Evolutionary conservation across 92 coral and sea anemone genomes (phyloP), one percentile per base, ranked within the genome.

Genomic region (Porites lobata): DNA sequence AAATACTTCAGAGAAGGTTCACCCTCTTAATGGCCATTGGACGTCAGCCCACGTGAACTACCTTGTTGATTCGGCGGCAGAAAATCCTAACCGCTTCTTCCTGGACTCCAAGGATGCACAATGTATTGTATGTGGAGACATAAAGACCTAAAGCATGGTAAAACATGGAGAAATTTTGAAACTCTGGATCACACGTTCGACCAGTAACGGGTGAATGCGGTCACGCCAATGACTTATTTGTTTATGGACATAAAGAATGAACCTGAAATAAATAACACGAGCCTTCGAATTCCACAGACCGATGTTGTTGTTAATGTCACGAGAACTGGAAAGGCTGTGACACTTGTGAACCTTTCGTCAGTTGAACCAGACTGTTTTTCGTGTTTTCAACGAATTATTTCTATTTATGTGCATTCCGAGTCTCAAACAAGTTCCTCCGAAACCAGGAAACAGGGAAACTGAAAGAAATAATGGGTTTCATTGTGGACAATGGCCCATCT

Each of bases 191-290:
- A 90, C 68, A 80, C 91, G 75, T 93, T 92, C 84, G 77, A 38
- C 67, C 58, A 87, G 56, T 65, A 84, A 9, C 86, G 86, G 3
- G 51, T 38, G 56, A 94, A 85, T 78, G 80, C 93, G 22, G 84
- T 94, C 43, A 91, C 92, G 2, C 94, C 93, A 1, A 91, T 91
- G 96, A 94, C 91, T 13, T 93, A 94, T 64, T 91, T 91, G 13
- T 91, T 91, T 59, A 24, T 94, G 81, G 24, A 22, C 24, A 0
- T 22, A 22, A 22, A 22, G 24, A 22, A 22, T 22, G 89, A 87
- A 66, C 83, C 93, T 12, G 85, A 50, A 29, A 10, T 51, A 62
- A 17, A 7, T 5, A 75, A 75, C 9, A 43, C 11, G 7, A 43
- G 19, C 19, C 61, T 57, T 22, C 4, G 12, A 50, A 57, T 57